A percentile compares a stretch with the other conserved stretches of the same genome.
These are phyloP conservation scores for Doris montereyensis DNA, from an alignment of 2,888 invertebrate genomes.

Conservation along the genomic window DNA sequence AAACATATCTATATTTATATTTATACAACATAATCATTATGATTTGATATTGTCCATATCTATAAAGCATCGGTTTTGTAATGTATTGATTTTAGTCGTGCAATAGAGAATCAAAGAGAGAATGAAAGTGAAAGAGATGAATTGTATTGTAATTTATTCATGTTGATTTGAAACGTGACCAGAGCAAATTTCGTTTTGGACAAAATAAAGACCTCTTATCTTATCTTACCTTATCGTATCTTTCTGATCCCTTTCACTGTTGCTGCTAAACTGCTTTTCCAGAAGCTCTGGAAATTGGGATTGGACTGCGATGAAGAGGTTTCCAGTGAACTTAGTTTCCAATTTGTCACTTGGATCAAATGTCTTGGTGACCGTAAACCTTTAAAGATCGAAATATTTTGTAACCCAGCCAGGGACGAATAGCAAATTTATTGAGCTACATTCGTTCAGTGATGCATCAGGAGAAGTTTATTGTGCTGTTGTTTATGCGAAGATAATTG, in stretches of 20 bases:
- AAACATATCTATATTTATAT: no score
- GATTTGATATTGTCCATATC: no score
- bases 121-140: no score
- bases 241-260: neutral
- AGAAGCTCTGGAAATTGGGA: conserved; percentile 7
- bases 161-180: no score
- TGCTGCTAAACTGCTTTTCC: conserved; percentile 7
- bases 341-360: neutral
- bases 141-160: no score
- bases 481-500: neutral
- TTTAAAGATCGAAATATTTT: neutral
- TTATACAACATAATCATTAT: no score
- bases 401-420: neutral
- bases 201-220: no score
- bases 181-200: no score
- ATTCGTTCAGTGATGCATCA: conserved; percentile 1
- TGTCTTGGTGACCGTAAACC: neutral
- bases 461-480: neutral
- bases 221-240: no score
- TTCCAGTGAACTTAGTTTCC: neutral
- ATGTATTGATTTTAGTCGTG: no score
- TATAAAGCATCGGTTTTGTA: no score
- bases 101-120: no score
- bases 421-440: neutral
- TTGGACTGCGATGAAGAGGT: conserved; percentile 1